These are phyloP conservation scores for Drosophila bunnanda DNA, from an alignment of 2,888 invertebrate species.

Conservation along the genomic window DNA sequence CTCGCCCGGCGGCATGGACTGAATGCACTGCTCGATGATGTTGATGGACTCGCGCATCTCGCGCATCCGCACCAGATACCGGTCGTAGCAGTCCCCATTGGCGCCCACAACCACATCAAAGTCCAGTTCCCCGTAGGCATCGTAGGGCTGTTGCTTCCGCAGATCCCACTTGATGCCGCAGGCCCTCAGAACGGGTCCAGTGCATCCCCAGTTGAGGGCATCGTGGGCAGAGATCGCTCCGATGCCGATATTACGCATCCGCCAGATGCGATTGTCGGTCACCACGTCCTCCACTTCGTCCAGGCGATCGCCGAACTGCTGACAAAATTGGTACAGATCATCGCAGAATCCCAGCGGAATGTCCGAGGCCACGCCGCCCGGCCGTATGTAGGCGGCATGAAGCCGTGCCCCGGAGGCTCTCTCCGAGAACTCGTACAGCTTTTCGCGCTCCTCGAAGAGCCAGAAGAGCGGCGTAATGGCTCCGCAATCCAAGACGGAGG, in stretches of 20 bases:
- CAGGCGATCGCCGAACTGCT: slow-evolving; percentile 89
- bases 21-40: slow-evolving; percentile 92
- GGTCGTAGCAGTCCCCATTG: slow-evolving; percentile 94
- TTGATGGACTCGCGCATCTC: slow-evolving; percentile 92
- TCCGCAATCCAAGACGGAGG: slow-evolving; percentile 92
- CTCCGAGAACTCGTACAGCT: slow-evolving; percentile 93
- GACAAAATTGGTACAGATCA: slow-evolving; percentile 90
- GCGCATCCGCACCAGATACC: slow-evolving; percentile 88
- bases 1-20: slow-evolving; percentile 93
- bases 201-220: slow-evolving; percentile 90
- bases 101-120: slow-evolving; percentile 93
- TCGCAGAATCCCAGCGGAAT: slow-evolving; percentile 91
- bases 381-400: slow-evolving; percentile 92
- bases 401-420: slow-evolving; percentile 92
- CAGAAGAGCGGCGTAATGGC: slow-evolving; percentile 96
- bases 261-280: slow-evolving; percentile 91
- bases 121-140: slow-evolving; percentile 92
- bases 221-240: slow-evolving; percentile 90
- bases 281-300: slow-evolving; percentile 94
- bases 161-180: slow-evolving; percentile 95
- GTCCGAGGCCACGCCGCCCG: slow-evolving; percentile 92
- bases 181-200: slow-evolving; percentile 91
- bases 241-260: slow-evolving; percentile 89
- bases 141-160: slow-evolving; percentile 92
- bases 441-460: slow-evolving; percentile 95